Base-by-base conservation (phyloP, 2,113 vertebrate genomes). In the Struthidea cinerea region DNA sequence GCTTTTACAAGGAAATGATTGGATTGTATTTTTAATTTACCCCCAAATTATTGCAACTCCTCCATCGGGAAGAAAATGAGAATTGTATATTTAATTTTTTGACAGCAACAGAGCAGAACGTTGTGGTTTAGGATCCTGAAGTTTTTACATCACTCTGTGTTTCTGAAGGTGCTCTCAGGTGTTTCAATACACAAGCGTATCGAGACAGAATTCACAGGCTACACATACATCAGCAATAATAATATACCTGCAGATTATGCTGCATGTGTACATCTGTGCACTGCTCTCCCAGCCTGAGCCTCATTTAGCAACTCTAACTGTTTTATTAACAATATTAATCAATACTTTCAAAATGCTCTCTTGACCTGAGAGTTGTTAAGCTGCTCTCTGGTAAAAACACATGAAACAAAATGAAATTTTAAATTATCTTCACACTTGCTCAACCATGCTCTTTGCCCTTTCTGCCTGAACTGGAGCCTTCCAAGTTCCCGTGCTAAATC, bases 11-110 rank as follows among this genome's bases (percentile, higher is more conserved):
- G 89, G 92, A 95, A 95, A 97, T 91, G 94, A 78, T 95, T 96
- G 96, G 91, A 98, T 94, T 97, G 96, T 95, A 98, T 96, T 98
- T 98, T 96, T 98, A 97, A 97, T 98, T 95, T 92, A 89, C 47
- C 89, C 95, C 92, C 71, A 95, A 94, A 97, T 96, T 97, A 94
- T 93, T 93, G 97, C 95, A 96, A 92, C 92, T 96, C 94, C 81
- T 92, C 91, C 89, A 90, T 91, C 70, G 81, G 96, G 96, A 96
- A 96, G 93, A 97, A 97, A 96, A 97, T 94, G 97, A 84, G 93
- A 96, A 97, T 94, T 91, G 83, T 96, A 49, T 80, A 93, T 96
- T 94, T 97, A 78, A 53, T 69, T 91, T 95, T 95, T 88, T 93
- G 91, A 91, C 83, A 84, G 78, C 56, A 70, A 70, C 65, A 26